Base-by-base conservation (phyloP, 2,888 invertebrate genomes). In the Osmoderma eremita region DNA sequence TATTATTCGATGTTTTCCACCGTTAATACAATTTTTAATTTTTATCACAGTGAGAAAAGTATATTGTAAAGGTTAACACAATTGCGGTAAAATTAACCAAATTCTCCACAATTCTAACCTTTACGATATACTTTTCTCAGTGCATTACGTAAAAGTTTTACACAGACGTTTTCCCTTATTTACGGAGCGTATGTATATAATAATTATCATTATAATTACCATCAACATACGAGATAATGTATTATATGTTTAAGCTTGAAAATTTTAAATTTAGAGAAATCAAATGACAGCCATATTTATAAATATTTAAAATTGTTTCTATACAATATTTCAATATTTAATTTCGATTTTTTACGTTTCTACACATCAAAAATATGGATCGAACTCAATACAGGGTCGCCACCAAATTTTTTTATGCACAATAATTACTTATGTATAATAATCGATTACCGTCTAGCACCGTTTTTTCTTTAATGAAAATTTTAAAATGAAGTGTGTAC, bases 401-500 rank as follows among this genome's bases (percentile, higher is more conserved):
- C 30, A 30, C 30, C 5, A 30, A 8, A 3, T 8, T 30, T 24
- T 4, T 10, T 30, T 30, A 30, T 36, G 17, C n/a, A 30, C 30
- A 30, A 30, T 30, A 3, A 30, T 30, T 24, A 24, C 30, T 30
- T 30, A 30, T 36, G 17, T 30, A 15, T 12, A n/a, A 30, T 13
- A 24, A 22, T 24, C n/a, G 30, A 53, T 53, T 53, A 50, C 36
- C 6, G 30, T 36, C 53, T 53, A 53, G 53, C 53, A 53, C 53
- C 53, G 53, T 36, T 53, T 17, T 30, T 30, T 30, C 5, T 24
- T 24, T 36, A 53, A 38, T 13, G 15, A 17, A 10, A 36, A 38
- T 12, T 30, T 17, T 36, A 38, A 17, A 53, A 30, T 17, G 8
- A 53, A 30, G 30, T 30, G 30, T 30, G 30, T 10, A 30, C 30